Percentiles rank a stretch among this genome's conserved stretches.
Evolutionary conservation across 2,113 vertebrate species (phyloP).

Genomic region (Xyrauchen texanus): DNA sequence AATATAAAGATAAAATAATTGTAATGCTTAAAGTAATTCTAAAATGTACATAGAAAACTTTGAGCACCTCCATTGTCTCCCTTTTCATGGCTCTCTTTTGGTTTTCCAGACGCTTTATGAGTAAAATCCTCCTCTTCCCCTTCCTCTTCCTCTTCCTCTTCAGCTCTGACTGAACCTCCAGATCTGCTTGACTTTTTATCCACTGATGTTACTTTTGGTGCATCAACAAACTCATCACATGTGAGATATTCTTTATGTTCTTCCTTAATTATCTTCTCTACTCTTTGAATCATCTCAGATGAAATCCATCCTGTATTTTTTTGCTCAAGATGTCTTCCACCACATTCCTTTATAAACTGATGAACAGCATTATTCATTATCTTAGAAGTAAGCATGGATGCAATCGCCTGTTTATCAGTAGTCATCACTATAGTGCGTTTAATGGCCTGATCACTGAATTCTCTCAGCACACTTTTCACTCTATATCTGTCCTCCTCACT

Average conservation of each 20-base stretch:
- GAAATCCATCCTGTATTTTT: not conserved
- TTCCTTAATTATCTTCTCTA: not conserved
- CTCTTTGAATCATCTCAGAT: not conserved
- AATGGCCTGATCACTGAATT: not conserved
- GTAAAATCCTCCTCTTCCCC: too few relatives aligned
- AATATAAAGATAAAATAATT: too few relatives aligned
- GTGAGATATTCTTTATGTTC: not conserved
- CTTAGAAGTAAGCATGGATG: too few relatives aligned
- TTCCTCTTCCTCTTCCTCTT: too few relatives aligned
- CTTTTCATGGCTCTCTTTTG: too few relatives aligned
- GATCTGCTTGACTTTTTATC: not conserved
- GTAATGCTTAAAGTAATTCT: too few relatives aligned
- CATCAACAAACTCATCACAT: not conserved
- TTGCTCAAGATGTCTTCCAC: not conserved
- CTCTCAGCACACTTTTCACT: not conserved
- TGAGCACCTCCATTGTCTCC: too few relatives aligned
- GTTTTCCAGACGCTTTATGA: too few relatives aligned
- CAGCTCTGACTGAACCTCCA: too few relatives aligned
- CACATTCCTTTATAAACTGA: not conserved
- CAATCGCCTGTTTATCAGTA: not conserved
- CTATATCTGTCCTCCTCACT: not conserved
- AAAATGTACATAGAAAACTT: too few relatives aligned
- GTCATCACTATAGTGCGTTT: constrained; percentile 4
- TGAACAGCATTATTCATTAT: not conserved
- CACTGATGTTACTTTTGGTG: not conserved